Percentiles rank a stretch among this genome's conserved stretches.
Evolutionary conservation across 2,888 invertebrate species (phyloP).

Genomic region (Cephus pulcher): DNA sequence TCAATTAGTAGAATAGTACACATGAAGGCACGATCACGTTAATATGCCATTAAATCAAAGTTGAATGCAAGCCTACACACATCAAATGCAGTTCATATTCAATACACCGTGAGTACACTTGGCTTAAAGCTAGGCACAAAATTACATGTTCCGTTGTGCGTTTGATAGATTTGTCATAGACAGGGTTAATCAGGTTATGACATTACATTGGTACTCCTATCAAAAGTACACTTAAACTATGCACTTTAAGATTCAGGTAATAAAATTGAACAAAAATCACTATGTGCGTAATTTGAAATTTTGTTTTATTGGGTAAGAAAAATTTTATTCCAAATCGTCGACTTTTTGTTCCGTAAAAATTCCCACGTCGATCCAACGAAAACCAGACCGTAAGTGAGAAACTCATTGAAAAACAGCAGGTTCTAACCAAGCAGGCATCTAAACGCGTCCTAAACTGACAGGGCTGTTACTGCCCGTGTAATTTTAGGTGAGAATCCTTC

Average conservation of each 20-base stretch:
- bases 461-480: slow-evolving; percentile 15
- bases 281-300: not conserved
- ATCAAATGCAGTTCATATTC: slow-evolving; percentile 46
- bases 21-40: slow-evolving; percentile 47
- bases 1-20: slow-evolving; percentile 44
- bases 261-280: not conserved
- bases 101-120: slow-evolving; percentile 22
- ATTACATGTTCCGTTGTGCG: slow-evolving; percentile 39
- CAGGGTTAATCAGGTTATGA: slow-evolving; percentile 41
- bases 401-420: slow-evolving; percentile 19
- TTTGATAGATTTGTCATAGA: slow-evolving; percentile 49
- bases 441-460: slow-evolving; percentile 22
- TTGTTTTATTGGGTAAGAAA: not conserved
- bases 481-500: slow-evolving; percentile 22
- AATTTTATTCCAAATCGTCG: not conserved
- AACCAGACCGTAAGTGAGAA: slow-evolving; percentile 8
- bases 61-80: slow-evolving; percentile 49
- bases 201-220: not conserved
- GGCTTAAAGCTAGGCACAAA: slow-evolving; percentile 39
- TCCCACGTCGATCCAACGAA: slow-evolving; percentile 18
- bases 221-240: not conserved
- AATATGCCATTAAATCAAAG: slow-evolving; percentile 59
- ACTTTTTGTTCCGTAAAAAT: not conserved
- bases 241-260: no score
- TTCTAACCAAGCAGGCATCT: slow-evolving; percentile 17